Conservation (phyloP, 2,797 vertebrate genomes). For the Thripadectes ignobilis region DNA sequence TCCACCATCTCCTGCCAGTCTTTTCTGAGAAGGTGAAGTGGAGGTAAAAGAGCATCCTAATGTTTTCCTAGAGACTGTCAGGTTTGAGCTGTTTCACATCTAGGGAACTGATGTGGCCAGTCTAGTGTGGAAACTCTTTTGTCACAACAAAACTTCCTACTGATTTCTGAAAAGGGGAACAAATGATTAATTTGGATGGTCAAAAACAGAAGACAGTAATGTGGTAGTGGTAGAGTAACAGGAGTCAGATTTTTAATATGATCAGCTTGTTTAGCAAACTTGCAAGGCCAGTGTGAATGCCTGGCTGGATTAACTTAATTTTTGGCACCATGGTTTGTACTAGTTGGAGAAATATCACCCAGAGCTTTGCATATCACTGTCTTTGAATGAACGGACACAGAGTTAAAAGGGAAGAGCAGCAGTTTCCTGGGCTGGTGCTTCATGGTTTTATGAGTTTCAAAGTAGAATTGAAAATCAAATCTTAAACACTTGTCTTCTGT, state of each 20-base stretch:
- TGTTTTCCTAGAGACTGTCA: neutral
- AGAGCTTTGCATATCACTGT: neutral
- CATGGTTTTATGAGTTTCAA: constrained; percentile 22
- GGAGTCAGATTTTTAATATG: neutral
- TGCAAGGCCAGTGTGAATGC: neutral
- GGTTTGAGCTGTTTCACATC: neutral
- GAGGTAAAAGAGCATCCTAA: neutral
- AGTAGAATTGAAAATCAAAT: constrained; percentile 50
- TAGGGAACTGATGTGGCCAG: neutral
- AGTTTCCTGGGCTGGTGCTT: neutral
- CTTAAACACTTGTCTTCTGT: neutral
- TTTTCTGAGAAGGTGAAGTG: neutral
- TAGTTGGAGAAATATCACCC: neutral
- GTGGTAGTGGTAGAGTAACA: neutral
- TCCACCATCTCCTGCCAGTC: neutral
- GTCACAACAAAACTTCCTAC: neutral
- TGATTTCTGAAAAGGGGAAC: constrained; percentile 5
- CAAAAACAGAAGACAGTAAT: neutral
- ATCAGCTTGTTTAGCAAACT: neutral
- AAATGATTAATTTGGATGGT: neutral
- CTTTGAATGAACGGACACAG: neutral
- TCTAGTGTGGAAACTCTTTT: neutral
- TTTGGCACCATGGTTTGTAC: neutral
- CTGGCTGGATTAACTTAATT: neutral
- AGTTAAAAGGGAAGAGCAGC: neutral